phyloP scores from a whole-genome alignment of 2,888 invertebrate species.

The Sthenelais limicola region DNA sequence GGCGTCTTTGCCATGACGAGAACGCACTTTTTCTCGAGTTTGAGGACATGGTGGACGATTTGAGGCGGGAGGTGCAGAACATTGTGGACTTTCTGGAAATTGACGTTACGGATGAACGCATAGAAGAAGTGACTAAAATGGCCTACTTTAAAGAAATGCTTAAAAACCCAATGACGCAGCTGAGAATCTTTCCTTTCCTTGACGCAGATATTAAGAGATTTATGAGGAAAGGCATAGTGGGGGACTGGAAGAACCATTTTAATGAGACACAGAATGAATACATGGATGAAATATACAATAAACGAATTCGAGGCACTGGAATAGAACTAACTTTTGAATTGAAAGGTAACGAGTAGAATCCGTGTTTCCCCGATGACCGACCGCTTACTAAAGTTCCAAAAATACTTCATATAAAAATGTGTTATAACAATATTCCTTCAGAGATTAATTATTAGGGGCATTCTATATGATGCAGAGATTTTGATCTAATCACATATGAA shows the following conservation, averaged over 20 bases:
- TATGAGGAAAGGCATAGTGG: conserved; percentile 19
- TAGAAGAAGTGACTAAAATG: conserved; percentile 17
- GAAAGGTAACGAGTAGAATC: no score
- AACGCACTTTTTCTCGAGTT: conserved; percentile 18
- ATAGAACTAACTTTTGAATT: conserved; percentile 16
- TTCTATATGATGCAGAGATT: no score
- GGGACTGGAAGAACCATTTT: conserved; percentile 27
- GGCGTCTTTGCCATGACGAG: conserved; percentile 1
- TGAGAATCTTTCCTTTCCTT: conserved; percentile 32
- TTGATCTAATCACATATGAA: no score
- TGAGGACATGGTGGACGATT: conserved; percentile 30
- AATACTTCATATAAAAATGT: no score
- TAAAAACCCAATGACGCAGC: conserved; percentile 31
- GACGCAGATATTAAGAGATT: conserved; percentile 27
- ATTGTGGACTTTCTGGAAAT: conserved; percentile 35
- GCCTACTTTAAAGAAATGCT: conserved; percentile 20
- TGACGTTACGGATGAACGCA: conserved; percentile 5
- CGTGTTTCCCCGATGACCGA: no score
- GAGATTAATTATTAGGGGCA: no score
- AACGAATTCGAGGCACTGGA: conserved; percentile 6
- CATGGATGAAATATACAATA: background rate
- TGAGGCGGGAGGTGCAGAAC: conserved; percentile 21
- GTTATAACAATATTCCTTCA: no score
- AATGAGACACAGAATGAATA: conserved; percentile 25
- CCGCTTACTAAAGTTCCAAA: no score